These are phyloP conservation scores for Zelostemma sp. DNA, from an alignment of 1,140 invertebrate genomes.

Conservation along the genomic window DNA sequence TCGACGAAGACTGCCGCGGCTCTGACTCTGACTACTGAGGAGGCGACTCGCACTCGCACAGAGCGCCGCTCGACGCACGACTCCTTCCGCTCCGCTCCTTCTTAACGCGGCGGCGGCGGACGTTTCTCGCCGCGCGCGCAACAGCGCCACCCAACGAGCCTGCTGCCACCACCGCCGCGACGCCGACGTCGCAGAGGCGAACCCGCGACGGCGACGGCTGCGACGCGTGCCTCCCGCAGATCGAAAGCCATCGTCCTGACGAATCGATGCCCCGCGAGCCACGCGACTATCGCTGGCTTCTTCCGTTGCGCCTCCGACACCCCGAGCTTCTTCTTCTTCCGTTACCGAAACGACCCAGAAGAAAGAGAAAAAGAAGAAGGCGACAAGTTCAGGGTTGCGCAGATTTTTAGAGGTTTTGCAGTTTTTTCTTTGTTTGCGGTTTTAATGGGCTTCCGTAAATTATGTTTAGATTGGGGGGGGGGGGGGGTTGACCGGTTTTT, in stretches of 20 bases:
- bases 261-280: no score
- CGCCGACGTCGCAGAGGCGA: conserved; percentile 26
- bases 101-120: conserved; percentile 34
- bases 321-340: no score
- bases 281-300: no score
- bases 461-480: no score
- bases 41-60: conserved; percentile 17
- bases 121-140: conserved; percentile 41
- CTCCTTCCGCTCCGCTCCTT: conserved; percentile 32
- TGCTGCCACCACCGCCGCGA: conserved; percentile 17
- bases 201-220: conserved; percentile 18
- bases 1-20: conserved; percentile 45
- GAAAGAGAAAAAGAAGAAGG: no score
- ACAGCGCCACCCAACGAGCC: conserved; percentile 23
- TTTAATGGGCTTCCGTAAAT: no score
- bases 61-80: conserved; percentile 32
- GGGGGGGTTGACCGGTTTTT: no score
- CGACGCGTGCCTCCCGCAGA: conserved; percentile 19
- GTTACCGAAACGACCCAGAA: no score
- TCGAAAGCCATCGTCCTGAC: conserved; percentile 30
- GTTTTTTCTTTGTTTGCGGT: no score
- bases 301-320: no score
- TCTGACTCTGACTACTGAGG: conserved; percentile 43
- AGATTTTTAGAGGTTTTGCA: no score
- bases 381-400: no score